Evolutionary conservation across 2,797 vertebrate genomes (phyloP), one percentile per base, ranked within the genome.

Genomic region (Ibycter americanus): DNA sequence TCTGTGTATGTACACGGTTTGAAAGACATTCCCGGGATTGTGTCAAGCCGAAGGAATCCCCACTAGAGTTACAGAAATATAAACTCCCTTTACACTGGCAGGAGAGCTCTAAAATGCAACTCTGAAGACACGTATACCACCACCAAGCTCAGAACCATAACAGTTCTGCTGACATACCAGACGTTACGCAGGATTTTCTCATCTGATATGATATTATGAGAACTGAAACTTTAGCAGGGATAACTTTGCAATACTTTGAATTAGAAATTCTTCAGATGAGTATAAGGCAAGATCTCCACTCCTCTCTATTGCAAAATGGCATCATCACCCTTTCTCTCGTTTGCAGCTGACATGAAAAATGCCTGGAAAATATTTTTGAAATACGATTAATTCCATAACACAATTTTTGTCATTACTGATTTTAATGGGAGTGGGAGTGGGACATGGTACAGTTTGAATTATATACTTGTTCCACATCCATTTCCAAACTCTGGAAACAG

Each of bases 31-130:
- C 96, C 88, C 73, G 22, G 93, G 86, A 96, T 89, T 93, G 88
- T 94, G 92, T 94, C 94, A 97, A 97, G 96, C 93, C 95, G 94
- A 97, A 97, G 81, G 90, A 95, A 96, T 97, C 94, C 87, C 95
- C 93, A 70, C 94, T 97, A 91, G 87, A 96, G 90, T 97, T 96
- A 96, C 94, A 96, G 94, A 96, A 96, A 97, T 87, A 87, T 55
- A 92, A 97, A 96, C 67, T 91, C 49, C 90, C 89, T 85, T 72
- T 58, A 42, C 58, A 20, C 73, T 87, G 89, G 92, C 76, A 88
- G 78, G 59, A 93, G 83, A 77, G 72, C 9, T 25, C 78, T 91
- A 32, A 92, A 96, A 87, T 65, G 70, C 59, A 47, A 52, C 82
- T 87, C 95, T 18, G 54, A 94, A 93, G 94, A 82, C 86, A 34